Base-by-base conservation (phyloP, 2,797 vertebrate species). In the Pampus argenteus region DNA sequence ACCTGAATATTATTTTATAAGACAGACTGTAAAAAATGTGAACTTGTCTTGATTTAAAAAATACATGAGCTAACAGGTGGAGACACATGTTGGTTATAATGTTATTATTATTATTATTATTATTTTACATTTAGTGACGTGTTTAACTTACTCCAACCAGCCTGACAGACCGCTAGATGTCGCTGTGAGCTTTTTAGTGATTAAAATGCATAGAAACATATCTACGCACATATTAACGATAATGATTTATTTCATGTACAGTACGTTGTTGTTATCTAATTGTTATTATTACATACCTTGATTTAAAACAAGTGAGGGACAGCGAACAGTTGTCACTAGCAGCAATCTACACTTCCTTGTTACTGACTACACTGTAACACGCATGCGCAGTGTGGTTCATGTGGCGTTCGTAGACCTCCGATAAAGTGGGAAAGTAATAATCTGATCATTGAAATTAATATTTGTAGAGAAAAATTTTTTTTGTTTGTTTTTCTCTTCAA, bases 301-400 rank as follows among this genome's bases (percentile, higher is more conserved):
- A 65, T 15, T 68, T 25, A 20, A 65, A 76, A 71, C 18, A 25
- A 54, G 4, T 28, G 5, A 65, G 28, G 17, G 17, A 44, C 17
- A 14, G 22, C 40, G 40, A 44, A 15, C 34, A 44, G 48, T 2
- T 40, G 7, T 54, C 20, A 28, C 9, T 66, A 2, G 9, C 31
- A 31, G 44, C 28, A 6, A 25, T 15, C 11, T 25, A 20, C 59
- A 54, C 80, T 89, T 91, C 86, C 89, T 22, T 0, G 79, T 83
- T 59, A 1, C 38, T 17, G 17, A 10, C 14, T 13, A 3, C 9
- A 47, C 6, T 8, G 0, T 5, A 11, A 5, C 2, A 9, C 78
- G 82, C 88, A 88, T 69, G 88, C 71, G 79, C 22, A 0, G 0
- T 17, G 7, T 17, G 3, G 10, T 0, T 4, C 0, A 6, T 6